Base-by-base conservation (phyloP, 2,113 vertebrate genomes). In the Oxygymnocypris stewartii region DNA sequence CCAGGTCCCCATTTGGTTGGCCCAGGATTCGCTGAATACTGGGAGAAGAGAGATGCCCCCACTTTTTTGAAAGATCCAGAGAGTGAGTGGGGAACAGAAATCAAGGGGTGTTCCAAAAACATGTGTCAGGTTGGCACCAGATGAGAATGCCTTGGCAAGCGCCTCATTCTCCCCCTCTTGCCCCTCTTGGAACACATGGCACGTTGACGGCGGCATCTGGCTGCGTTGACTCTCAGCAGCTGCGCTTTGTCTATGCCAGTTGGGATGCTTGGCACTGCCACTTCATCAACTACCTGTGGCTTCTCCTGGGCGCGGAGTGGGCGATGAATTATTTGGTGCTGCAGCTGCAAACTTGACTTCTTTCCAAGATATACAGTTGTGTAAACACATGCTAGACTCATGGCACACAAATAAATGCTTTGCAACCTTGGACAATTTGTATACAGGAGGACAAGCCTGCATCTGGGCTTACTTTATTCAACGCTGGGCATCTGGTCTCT, bases 221-320 rank as follows among this genome's bases (percentile, higher is more conserved):
- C 94, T 91, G 91, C 88, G 89, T 90, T 95, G 95, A 95, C 93
- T 95, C 93, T 93, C 93, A 92, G 93, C 95, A 96, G 95, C 95
- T 96, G 95, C 92, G 95, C 93, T 95, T 95, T 94, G 89, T 95
- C 94, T 95, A 94, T 90, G 88, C 94, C 95, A 96, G 95, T 96
- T 96, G 95, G 95, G 93, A 94, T 92, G 92, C 92, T 95, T 96
- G 95, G 95, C 95, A 95, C 94, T 91, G 95, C 94, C 94, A 95
- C 95, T 95, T 95, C 94, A 95, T 96, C 95, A 95, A 95, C 95
- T 95, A 96, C 95, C 95, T 96, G 95, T 95, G 93, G 95, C 94
- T 95, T 92, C 93, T 95, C 93, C 90, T 88, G 93, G 93, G 93
- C 93, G 94, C 92, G 91, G 91, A 93, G 89, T 91, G 87, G 89